Evolutionary conservation across 2,888 invertebrate genomes (phyloP).

Genomic region (Mechanitis mazaeus): DNA sequence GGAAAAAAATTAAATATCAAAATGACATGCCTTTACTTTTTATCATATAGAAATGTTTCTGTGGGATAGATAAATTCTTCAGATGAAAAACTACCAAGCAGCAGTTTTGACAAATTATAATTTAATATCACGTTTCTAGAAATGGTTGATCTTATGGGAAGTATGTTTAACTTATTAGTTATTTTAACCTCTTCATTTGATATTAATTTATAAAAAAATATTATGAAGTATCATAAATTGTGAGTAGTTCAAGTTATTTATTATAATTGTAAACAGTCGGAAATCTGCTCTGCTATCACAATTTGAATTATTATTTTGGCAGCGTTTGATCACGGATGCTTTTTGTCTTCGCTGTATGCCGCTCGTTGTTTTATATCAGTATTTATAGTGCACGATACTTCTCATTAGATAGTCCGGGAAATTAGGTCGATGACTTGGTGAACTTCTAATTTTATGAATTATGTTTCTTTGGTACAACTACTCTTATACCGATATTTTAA

Average conservation of each 20-base stretch:
- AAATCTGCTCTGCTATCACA: conserved; percentile 36
- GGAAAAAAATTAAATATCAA: too few species aligned
- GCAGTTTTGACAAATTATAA: too few species aligned
- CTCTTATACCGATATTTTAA: background rate
- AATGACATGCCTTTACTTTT: too few species aligned
- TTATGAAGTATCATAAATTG: background rate
- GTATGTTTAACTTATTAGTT: too few species aligned
- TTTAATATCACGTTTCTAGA: too few species aligned
- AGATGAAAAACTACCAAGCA: too few species aligned
- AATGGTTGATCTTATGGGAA: too few species aligned
- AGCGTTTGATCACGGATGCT: conserved; percentile 60
- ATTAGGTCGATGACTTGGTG: conserved; percentile 63
- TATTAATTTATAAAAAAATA: too few species aligned
- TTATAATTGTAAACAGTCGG: conserved; percentile 42
- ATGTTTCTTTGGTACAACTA: conserved; percentile 25
- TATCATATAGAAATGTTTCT: too few species aligned
- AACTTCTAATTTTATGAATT: conserved; percentile 38
- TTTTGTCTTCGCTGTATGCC: conserved; percentile 54
- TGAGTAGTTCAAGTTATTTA: conserved; percentile 29
- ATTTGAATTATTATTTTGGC: conserved; percentile 62
- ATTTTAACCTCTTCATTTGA: too few species aligned
- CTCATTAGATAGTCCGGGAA: conserved; percentile 55
- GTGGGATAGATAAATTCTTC: too few species aligned
- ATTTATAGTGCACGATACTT: conserved; percentile 62
- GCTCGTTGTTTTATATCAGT: conserved; percentile 48